phyloP scores from a whole-genome alignment of 2,888 invertebrate species.

The Nudaria mundana region DNA sequence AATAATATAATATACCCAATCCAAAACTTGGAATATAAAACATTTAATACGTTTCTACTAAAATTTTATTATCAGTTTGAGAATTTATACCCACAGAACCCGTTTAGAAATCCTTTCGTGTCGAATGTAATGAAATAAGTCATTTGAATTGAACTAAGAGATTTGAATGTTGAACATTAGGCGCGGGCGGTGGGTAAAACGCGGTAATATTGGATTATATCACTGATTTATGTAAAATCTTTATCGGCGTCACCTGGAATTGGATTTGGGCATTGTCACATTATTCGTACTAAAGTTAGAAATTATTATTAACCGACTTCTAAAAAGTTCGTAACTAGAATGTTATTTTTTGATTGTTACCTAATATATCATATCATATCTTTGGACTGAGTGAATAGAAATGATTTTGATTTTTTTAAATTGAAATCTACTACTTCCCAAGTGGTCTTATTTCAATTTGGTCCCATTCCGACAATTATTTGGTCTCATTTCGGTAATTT shows the following conservation, averaged over 20 bases:
- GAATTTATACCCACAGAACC: slow-evolving; percentile 66
- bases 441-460: too few relatives aligned
- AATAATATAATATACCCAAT: too few relatives aligned
- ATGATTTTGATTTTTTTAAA: too few relatives aligned
- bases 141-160: slow-evolving; percentile 79
- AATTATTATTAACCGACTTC: too few relatives aligned
- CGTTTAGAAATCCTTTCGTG: slow-evolving; percentile 48
- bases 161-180: slow-evolving; percentile 75
- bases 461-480: too few relatives aligned
- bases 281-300: too few relatives aligned
- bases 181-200: slow-evolving; percentile 60
- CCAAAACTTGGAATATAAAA: slow-evolving; percentile 37
- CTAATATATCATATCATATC: too few relatives aligned
- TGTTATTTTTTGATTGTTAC: too few relatives aligned
- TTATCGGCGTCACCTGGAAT: slow-evolving; percentile 75
- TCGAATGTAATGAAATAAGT: slow-evolving; percentile 74
- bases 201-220: slow-evolving; percentile 77
- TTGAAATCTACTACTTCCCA: too few relatives aligned
- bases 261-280: slow-evolving; percentile 67
- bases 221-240: slow-evolving; percentile 79
- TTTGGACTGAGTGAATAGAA: too few relatives aligned
- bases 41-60: slow-evolving; percentile 57
- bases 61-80: slow-evolving; percentile 75
- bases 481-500: too few relatives aligned
- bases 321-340: too few relatives aligned